Evolutionary conservation across 2,797 vertebrate genomes (phyloP).

Genomic region (Dromococcyx pavoninus): DNA sequence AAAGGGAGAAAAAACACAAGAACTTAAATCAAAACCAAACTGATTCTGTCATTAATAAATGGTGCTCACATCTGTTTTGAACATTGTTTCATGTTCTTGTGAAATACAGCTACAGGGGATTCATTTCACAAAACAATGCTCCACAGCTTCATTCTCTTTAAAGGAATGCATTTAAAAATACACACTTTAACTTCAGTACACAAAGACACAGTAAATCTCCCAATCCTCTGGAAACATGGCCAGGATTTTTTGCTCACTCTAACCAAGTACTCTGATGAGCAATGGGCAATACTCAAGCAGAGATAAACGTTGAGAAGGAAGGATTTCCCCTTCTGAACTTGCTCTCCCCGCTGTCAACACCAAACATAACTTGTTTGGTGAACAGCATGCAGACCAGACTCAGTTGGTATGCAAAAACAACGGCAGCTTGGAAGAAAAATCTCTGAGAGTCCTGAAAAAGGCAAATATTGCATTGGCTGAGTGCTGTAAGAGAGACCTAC

Average conservation of each 20-base stretch:
- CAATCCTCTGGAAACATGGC: rapidly evolving
- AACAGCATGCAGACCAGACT: background rate
- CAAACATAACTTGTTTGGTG: background rate
- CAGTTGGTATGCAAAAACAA: background rate
- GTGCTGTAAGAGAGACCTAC: background rate
- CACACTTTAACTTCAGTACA: background rate
- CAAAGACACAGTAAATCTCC: background rate
- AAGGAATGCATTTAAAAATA: background rate
- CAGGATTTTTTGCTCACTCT: background rate
- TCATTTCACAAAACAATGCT: constrained; percentile 31
- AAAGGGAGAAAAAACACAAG: background rate
- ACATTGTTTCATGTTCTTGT: background rate
- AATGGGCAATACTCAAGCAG: background rate
- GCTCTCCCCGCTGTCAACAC: background rate
- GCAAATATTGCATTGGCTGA: background rate
- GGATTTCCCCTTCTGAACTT: background rate
- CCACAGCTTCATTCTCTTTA: background rate
- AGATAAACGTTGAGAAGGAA: background rate
- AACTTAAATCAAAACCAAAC: constrained; percentile 32
- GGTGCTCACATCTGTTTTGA: constrained; percentile 30
- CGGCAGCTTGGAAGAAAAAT: background rate
- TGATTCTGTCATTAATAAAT: background rate
- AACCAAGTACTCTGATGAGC: background rate
- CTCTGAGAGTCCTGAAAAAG: background rate
- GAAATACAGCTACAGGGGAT: constrained; percentile 44